Evolutionary conservation across 2,113 vertebrate species (phyloP).

Genomic region (Arenaria interpres): DNA sequence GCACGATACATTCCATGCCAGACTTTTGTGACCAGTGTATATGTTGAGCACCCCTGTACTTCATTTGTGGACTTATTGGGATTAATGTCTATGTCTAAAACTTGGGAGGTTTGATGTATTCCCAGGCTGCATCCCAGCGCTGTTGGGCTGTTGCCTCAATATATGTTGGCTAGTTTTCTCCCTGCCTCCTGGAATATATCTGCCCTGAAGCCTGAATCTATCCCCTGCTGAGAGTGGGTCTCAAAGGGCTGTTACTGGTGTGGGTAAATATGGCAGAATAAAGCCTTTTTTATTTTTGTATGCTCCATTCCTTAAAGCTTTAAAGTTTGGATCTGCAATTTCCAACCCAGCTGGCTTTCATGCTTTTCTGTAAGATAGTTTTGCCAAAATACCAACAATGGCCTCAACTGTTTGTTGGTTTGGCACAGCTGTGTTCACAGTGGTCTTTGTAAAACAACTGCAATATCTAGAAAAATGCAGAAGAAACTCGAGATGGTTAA

Average conservation of each 20-base stretch:
- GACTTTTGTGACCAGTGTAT: neutral
- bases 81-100: neutral
- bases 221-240: neutral
- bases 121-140: neutral
- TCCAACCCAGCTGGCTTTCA: slow-evolving; percentile 37
- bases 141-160: neutral
- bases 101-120: neutral
- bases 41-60: neutral
- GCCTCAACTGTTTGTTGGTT: slow-evolving; percentile 16
- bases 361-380: neutral
- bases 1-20: neutral
- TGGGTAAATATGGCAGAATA: neutral
- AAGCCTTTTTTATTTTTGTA: neutral
- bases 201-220: neutral
- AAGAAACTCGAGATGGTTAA: neutral
- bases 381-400: slow-evolving; percentile 57
- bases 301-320: neutral
- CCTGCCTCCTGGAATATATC: neutral
- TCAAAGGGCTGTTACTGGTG: neutral
- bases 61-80: neutral
- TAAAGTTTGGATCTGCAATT: neutral
- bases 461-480: slow-evolving; percentile 37
- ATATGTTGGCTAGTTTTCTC: neutral
- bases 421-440: slow-evolving; percentile 47
- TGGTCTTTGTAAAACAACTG: slow-evolving; percentile 33